Evolutionary conservation across 30 jellyfish, hydroid and myxozoan species (phyloP).

Genomic region (Haliclystus octoradiatus): DNA sequence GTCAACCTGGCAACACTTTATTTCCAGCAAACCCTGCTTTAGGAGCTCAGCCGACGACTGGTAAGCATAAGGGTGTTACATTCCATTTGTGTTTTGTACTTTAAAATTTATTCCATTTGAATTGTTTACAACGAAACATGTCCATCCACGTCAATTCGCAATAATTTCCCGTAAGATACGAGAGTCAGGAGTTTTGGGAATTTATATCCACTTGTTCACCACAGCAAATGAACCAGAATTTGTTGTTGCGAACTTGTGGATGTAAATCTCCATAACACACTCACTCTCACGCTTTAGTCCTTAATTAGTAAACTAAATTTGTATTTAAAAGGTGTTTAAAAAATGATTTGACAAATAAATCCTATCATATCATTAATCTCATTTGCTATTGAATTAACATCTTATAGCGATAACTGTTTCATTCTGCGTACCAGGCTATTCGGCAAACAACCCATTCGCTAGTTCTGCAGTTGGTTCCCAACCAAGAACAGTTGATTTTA

Average conservation of each 20-base stretch:
- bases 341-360: too few species aligned
- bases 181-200: not conserved
- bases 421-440: too few species aligned
- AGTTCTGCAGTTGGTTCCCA: not conserved
- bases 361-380: too few species aligned
- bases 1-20: not conserved
- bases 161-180: not conserved
- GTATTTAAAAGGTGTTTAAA: too few species aligned
- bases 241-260: not conserved
- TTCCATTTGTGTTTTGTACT: too few species aligned
- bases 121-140: not conserved
- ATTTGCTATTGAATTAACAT: too few species aligned
- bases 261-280: too few species aligned
- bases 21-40: not conserved
- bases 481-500: conserved; percentile 9
- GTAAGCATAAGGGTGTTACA: too few species aligned
- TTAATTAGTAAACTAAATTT: too few species aligned
- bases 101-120: too few species aligned
- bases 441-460: conserved; percentile 3
- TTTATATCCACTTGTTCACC: not conserved
- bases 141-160: not conserved
- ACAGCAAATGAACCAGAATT: not conserved
- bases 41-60: not conserved
- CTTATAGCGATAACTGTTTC: too few species aligned
- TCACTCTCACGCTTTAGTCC: too few species aligned